These are phyloP conservation scores for Drosophila heteroneura DNA, from an alignment of 2,888 invertebrate species.

Conservation along the genomic window DNA sequence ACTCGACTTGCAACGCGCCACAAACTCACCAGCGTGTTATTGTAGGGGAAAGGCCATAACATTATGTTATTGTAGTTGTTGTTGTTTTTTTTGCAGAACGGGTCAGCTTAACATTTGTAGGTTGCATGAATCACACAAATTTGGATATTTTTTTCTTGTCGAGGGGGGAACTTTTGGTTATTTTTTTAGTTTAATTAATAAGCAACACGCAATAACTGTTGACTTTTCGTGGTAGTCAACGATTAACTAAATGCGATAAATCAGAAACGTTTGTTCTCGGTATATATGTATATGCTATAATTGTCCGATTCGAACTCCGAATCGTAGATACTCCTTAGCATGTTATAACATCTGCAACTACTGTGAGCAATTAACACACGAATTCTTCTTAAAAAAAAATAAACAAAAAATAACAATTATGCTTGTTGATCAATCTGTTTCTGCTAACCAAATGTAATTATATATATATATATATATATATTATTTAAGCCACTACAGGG, in stretches of 20 bases:
- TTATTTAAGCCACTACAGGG: not conserved
- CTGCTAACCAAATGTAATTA: not conserved
- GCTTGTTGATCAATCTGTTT: not conserved
- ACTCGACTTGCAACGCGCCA: slow-evolving; percentile 40
- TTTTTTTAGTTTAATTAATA: slow-evolving; percentile 1
- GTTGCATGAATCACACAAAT: slow-evolving; percentile 18
- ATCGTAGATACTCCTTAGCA: not conserved
- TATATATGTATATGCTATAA: not conserved
- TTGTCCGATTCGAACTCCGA: not conserved
- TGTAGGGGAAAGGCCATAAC: slow-evolving; percentile 48
- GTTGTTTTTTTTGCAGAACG: slow-evolving; percentile 1
- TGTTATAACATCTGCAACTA: not conserved
- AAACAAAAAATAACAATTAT: not conserved
- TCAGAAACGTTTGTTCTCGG: not conserved
- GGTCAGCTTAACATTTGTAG: not conserved
- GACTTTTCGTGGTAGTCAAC: not conserved
- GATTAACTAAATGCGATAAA: not conserved
- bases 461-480: not conserved
- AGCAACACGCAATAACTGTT: not conserved
- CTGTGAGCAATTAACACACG: not conserved
- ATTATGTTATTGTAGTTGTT: slow-evolving; percentile 7
- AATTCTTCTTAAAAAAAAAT: not conserved
- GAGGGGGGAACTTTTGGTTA: not conserved
- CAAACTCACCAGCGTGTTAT: slow-evolving; percentile 50
- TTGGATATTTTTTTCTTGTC: not conserved